Percentiles rank a stretch among this genome's conserved stretches.
These are phyloP conservation scores for Eupithecia subumbrata DNA, from an alignment of 2,888 invertebrate species.

Conservation along the genomic window DNA sequence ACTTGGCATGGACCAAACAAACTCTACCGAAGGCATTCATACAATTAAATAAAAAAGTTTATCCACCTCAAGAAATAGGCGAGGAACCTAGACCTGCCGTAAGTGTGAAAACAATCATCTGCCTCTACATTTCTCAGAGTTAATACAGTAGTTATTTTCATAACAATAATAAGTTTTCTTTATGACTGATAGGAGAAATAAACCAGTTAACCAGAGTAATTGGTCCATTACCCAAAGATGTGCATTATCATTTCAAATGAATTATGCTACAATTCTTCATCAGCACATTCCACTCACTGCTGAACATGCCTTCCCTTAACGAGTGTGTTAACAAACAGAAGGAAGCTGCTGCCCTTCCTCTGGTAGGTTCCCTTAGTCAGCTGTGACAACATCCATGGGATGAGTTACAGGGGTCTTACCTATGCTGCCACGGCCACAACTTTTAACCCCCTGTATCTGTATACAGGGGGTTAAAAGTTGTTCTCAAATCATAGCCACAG, in stretches of 20 bases:
- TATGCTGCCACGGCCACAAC: background rate
- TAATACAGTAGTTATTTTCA: background rate
- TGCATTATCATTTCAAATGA: background rate
- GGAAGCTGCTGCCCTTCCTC: background rate
- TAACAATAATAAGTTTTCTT: background rate
- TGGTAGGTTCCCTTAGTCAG: background rate
- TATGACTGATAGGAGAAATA: background rate
- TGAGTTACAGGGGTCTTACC: background rate
- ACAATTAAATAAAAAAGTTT: slow-evolving; percentile 89
- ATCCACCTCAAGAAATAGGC: slow-evolving; percentile 89
- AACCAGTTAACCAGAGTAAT: background rate
- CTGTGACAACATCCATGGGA: background rate
- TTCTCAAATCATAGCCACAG: too few relatives aligned
- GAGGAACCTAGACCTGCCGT: slow-evolving; percentile 94
- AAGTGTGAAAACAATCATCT: slow-evolving; percentile 63
- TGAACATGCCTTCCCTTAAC: background rate
- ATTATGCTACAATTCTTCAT: too few relatives aligned
- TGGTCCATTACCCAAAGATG: background rate
- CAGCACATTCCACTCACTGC: too few relatives aligned
- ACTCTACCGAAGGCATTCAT: slow-evolving; percentile 84
- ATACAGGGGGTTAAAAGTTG: too few relatives aligned
- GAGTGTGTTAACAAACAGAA: background rate
- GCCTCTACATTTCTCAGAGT: background rate
- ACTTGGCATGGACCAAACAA: slow-evolving; percentile 70
- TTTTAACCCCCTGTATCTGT: background rate